Percentiles rank a stretch among this genome's conserved stretches.
These are phyloP conservation scores for Eupithecia subumbrata DNA, from an alignment of 2,888 invertebrate species.

Conservation along the genomic window DNA sequence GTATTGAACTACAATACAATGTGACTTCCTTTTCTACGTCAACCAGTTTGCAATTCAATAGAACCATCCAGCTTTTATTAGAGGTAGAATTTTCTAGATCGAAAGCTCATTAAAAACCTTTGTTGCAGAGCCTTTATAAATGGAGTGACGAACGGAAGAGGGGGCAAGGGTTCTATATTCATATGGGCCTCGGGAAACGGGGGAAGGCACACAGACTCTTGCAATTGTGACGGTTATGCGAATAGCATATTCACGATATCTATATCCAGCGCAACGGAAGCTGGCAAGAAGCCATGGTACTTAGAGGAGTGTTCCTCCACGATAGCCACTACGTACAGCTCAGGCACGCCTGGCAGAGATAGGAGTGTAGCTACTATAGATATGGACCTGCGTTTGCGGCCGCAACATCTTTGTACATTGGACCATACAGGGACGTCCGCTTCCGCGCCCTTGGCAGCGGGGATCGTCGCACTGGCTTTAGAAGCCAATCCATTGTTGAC, in stretches of 20 bases:
- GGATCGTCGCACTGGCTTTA: conserved; percentile 95
- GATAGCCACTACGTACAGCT: conserved; percentile 98
- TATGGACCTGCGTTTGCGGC: conserved; percentile 93
- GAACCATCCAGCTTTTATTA: conserved; percentile 22
- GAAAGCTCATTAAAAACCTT: conserved; percentile 73
- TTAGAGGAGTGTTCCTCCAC: conserved; percentile 99
- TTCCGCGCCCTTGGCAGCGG: conserved; percentile 96
- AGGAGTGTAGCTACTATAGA: conserved; percentile 96
- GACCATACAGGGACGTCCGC: conserved; percentile 97
- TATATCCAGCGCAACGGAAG: conserved; percentile 98
- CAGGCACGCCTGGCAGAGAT: conserved; percentile 95
- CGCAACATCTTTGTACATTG: conserved; percentile 94
- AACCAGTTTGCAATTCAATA: conserved; percentile 42
- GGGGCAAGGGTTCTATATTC: conserved; percentile 97
- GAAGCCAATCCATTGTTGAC: conserved; percentile 97
- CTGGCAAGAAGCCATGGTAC: conserved; percentile 98
- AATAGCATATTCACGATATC: conserved; percentile 99
- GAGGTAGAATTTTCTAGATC: conserved; percentile 40
- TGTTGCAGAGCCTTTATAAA: conserved; percentile 93
- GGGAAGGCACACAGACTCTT: conserved; percentile 96
- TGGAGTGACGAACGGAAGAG: conserved; percentile 95
- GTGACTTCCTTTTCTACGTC: conserved; percentile 27
- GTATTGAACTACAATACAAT: conserved; percentile 23
- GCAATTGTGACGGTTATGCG: conserved; percentile 99
- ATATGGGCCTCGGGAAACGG: conserved; percentile 99